A percentile compares a stretch with the other conserved stretches of the same genome.
These are phyloP conservation scores for Mesorhabditis sp. DNA, from an alignment of 2,888 invertebrate species.

Conservation along the genomic window DNA sequence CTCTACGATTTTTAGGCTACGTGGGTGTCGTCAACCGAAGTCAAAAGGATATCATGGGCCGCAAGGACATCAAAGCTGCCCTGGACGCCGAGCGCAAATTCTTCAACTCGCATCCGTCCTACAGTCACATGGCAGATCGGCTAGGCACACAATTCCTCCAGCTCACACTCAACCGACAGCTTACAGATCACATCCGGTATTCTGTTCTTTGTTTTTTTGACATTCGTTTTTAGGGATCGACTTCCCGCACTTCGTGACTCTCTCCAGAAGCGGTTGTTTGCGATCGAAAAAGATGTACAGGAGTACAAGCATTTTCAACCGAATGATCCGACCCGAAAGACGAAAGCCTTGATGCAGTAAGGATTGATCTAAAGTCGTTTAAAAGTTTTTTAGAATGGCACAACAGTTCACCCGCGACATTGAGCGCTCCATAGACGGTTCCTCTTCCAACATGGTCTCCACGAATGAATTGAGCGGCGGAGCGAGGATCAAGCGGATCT, in stretches of 20 bases:
- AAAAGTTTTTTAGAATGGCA: constrained; percentile 76
- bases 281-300: constrained; percentile 96
- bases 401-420: constrained; percentile 95
- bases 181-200: constrained; percentile 86
- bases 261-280: constrained; percentile 86
- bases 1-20: constrained; percentile 68
- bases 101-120: constrained; percentile 88
- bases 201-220: not conserved
- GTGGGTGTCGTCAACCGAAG: constrained; percentile 95
- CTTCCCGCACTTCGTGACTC: constrained; percentile 87
- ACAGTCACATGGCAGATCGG: constrained; percentile 83
- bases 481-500: constrained; percentile 91
- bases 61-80: constrained; percentile 91
- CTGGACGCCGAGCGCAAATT: constrained; percentile 93
- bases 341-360: constrained; percentile 98
- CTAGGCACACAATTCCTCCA: constrained; percentile 95
- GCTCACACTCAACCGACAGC: constrained; percentile 89
- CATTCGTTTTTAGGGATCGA: constrained; percentile 68
- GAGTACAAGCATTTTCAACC: constrained; percentile 97
- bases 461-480: constrained; percentile 95
- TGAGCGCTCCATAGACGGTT: constrained; percentile 92
- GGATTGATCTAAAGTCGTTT: constrained; percentile 60
- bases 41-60: constrained; percentile 95
- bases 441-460: constrained; percentile 76
- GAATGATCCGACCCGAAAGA: constrained; percentile 95